Percentiles rank a stretch among this genome's conserved stretches.
These are phyloP conservation scores for Parapsyche elsis DNA, from an alignment of 1,140 invertebrate genomes.

Conservation along the genomic window DNA sequence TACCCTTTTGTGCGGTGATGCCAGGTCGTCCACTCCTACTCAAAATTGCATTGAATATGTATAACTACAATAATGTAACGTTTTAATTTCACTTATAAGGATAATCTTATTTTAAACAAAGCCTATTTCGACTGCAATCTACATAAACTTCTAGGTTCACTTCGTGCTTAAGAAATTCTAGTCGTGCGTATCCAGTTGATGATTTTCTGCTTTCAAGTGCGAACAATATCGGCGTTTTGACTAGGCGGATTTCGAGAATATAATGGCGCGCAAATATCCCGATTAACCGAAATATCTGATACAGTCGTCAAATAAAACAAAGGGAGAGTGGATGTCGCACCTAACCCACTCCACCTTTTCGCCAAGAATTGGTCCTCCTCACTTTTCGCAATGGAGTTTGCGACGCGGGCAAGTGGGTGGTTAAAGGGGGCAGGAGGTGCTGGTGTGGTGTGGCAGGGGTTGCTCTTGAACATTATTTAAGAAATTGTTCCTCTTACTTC, in stretches of 20 bases:
- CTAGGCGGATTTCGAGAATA: background rate
- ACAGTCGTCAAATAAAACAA: slow-evolving; percentile 51
- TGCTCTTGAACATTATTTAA: slow-evolving; percentile 53
- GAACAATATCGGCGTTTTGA: slow-evolving; percentile 22
- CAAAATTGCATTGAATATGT: too few relatives aligned
- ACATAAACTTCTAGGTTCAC: too few relatives aligned
- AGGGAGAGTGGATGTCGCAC: slow-evolving; percentile 35
- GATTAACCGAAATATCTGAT: slow-evolving; percentile 53
- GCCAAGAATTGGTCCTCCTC: background rate
- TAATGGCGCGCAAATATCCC: slow-evolving; percentile 47
- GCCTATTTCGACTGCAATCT: too few relatives aligned
- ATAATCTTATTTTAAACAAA: too few relatives aligned
- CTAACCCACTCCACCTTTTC: background rate
- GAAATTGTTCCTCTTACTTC: slow-evolving; percentile 55
- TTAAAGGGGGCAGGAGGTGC: background rate
- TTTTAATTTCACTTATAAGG: too few relatives aligned
- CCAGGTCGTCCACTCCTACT: background rate
- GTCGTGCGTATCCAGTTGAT: background rate
- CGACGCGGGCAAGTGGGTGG: background rate
- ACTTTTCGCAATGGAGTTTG: background rate
- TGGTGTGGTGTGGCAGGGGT: background rate
- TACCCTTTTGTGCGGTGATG: slow-evolving; percentile 1
- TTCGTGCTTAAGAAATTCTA: background rate
- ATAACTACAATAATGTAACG: too few relatives aligned
- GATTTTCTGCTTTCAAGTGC: too few relatives aligned